Conservation (phyloP, 2,113 vertebrate species). For the Macroglossus sobrinus region DNA sequence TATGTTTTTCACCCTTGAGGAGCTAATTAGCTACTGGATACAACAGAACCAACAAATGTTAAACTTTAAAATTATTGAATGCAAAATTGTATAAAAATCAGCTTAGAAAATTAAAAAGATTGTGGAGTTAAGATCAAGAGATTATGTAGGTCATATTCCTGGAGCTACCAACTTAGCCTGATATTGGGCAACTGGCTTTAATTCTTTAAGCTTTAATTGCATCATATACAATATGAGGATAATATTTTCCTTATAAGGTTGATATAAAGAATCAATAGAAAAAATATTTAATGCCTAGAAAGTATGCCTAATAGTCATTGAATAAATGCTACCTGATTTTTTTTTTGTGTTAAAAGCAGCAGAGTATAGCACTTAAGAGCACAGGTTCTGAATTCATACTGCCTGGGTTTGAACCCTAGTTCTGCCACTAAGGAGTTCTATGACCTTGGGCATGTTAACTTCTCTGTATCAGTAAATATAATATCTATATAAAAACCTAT, state of each 20-base stretch:
- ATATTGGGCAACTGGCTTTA: slow-evolving; percentile 4
- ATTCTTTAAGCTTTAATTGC: neutral
- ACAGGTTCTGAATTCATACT: neutral
- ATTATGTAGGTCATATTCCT: neutral
- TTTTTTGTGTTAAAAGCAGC: neutral
- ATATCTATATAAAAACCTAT: too few species aligned
- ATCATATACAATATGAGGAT: neutral
- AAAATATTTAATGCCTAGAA: neutral
- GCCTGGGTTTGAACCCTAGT: neutral
- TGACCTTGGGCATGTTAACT: neutral
- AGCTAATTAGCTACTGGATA: neutral
- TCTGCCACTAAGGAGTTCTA: neutral
- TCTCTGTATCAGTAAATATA: neutral
- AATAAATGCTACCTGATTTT: neutral
- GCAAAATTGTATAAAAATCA: neutral
- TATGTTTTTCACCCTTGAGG: neutral
- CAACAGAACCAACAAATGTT: neutral
- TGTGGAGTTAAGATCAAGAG: neutral
- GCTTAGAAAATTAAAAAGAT: slow-evolving; percentile 5
- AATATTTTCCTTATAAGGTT: neutral
- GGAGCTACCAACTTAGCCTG: neutral
- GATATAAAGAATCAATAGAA: neutral
- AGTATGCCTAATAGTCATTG: neutral
- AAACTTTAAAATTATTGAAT: neutral
- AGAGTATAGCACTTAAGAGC: neutral